Base-by-base conservation (phyloP, 2,797 vertebrate genomes). In the Hypotaenidia philippensis region DNA sequence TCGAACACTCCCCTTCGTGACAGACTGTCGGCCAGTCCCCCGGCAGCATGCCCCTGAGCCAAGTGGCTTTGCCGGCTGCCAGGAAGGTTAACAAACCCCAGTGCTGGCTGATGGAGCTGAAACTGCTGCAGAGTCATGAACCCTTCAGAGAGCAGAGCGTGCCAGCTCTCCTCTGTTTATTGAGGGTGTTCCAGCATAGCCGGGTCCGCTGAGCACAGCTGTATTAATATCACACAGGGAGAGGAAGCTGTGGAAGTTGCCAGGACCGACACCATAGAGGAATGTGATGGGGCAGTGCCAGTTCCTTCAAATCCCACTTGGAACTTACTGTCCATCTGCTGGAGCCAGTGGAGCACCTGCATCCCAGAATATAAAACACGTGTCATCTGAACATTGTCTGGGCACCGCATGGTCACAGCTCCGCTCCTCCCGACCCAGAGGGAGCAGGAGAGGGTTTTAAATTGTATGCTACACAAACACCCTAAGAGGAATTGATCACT, bases 371-470 rank as follows among this genome's bases (percentile, higher is more conserved):
- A 40, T 12, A 19, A 7, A 40, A 12, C 3, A 1, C 1, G 6
- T 41, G 5, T 20, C 8, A 1, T 8, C 76, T 40, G 64, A 44
- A 5, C 21, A 49, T 60, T 0, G 1, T 7, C 49, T 23, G 55
- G 9, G 40, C 61, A 63, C 34, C 0, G 1, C 1, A 0, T 0
- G 0, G 53, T 38, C 70, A n/a, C 61, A 18, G 60, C 76, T 76
- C 72, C 1, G 2, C 52, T 19, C 41, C 63, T 69, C 29, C 63
- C 0, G 2, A 45, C 19, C 34, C 45, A 17, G 40, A 40, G 52
- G 3, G 2, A 63, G 56, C 9, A 1, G 4, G 1, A 60, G 19
- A 31, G 45, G n/a, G 6, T 55, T 68, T 60, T 7, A 72, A 29
- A 9, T 6, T 27, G 31, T 18, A 17, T 16, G 0, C 1, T 1